These are phyloP conservation scores for Schizopygopsis malacanthus DNA, from an alignment of 2,797 vertebrate genomes.

Conservation along the genomic window DNA sequence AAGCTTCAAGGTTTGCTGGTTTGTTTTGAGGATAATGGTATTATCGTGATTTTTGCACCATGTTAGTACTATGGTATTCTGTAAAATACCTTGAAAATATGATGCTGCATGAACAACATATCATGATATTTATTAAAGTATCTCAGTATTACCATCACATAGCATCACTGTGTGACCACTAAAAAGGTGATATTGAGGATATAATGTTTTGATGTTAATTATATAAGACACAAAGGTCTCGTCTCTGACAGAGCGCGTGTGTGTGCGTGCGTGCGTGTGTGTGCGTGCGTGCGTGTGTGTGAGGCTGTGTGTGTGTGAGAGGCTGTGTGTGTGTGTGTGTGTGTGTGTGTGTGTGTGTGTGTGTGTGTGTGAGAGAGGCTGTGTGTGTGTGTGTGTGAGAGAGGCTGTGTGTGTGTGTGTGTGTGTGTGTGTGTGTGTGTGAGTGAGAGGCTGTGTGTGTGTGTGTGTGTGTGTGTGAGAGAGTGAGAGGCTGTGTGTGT, in stretches of 20 bases:
- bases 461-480: slow-evolving; percentile 66
- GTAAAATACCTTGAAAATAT: neutral
- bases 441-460: slow-evolving; percentile 30
- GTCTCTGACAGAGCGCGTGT: slow-evolving; percentile 51
- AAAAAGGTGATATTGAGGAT: slow-evolving; percentile 22
- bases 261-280: too few species aligned
- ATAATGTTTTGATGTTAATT: slow-evolving; percentile 41
- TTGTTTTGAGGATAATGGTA: too few species aligned
- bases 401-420: too few species aligned
- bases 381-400: too few species aligned
- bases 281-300: too few species aligned
- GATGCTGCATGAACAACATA: neutral
- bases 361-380: too few species aligned
- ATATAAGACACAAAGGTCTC: slow-evolving; percentile 51
- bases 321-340: too few species aligned
- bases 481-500: too few species aligned
- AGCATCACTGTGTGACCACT: slow-evolving; percentile 19
- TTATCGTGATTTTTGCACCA: neutral
- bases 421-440: too few species aligned
- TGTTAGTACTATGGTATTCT: neutral
- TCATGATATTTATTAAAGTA: neutral
- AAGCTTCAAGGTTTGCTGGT: neutral
- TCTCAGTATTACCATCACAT: neutral
- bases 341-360: too few species aligned
- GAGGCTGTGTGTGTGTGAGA: too few species aligned